Evolutionary conservation across 2,888 invertebrate species (phyloP).

Genomic region (Ecdyonurus torrentis): DNA sequence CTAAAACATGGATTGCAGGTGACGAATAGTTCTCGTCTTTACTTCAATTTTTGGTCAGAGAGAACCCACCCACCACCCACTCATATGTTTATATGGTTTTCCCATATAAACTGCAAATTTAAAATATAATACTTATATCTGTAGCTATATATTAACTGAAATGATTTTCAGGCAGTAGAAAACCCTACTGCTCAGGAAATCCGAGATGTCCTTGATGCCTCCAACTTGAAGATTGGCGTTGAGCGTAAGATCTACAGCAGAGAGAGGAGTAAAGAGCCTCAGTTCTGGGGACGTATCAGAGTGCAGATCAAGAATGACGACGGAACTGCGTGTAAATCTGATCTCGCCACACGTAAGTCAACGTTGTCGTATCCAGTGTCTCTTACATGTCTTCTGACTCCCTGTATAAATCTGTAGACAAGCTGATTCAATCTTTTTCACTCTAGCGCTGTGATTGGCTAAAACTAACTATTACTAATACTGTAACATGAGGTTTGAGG

Average conservation of each 20-base stretch:
- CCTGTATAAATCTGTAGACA: too few species aligned
- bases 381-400: too few species aligned
- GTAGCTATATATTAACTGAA: neutral
- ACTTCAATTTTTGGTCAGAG: too few species aligned
- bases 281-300: constrained; percentile 72
- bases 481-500: too few species aligned
- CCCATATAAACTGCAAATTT: neutral
- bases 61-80: too few species aligned
- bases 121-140: too few species aligned
- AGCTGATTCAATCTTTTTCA: too few species aligned
- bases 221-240: constrained; percentile 69
- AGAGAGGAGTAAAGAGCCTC: constrained; percentile 78
- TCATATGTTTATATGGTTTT: neutral
- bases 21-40: too few species aligned
- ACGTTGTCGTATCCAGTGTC: too few species aligned
- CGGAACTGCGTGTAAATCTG: constrained; percentile 51
- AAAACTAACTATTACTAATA: too few species aligned
- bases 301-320: constrained; percentile 87
- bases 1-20: too few species aligned
- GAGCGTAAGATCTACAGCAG: constrained; percentile 87
- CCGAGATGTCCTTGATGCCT: constrained; percentile 71
- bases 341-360: constrained; percentile 44
- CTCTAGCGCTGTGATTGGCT: too few species aligned
- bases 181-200: constrained; percentile 94
- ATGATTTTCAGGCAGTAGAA: constrained; percentile 51